Evolutionary conservation across 2,797 vertebrate species (phyloP), one percentile per base, ranked within the genome.

Genomic region (Leptodactylus fallax): DNA sequence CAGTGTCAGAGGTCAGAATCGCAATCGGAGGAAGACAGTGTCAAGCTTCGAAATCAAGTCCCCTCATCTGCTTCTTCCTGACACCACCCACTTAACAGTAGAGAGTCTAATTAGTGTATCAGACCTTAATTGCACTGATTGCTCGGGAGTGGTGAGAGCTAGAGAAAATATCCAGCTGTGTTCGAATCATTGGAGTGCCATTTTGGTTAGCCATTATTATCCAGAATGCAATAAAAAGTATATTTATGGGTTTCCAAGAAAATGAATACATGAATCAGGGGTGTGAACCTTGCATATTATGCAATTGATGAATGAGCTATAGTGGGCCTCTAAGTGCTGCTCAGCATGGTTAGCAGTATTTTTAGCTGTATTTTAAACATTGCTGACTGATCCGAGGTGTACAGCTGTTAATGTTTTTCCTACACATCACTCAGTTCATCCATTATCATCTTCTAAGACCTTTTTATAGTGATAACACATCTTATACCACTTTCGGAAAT

Each of bases 291-390:
- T 74, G 71, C 3, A 23, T 51, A 2, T 4, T 19, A 6, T 58
- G 53, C 19, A 60, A 19, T 58, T 79, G 78, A 27, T 60, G 53
- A 27, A 56, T 36, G 23, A 6, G 78, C 78, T 56, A 12, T 36
- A 79, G n/a, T 23, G 16, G 16, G 76, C 21, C 76, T 79, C 77
- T 58, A 79, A 79, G 49, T 79, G 56, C 78, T 17, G 78, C 78
- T 19, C 56, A 45, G 56, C 77, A 58, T 55, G 53, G 71, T 49
- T 74, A 51, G 71, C 71, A 51, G 19, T 49, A 74, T 74, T 51
- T 74, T n/a, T 74, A 74, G 19, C 71, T 74, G 71, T n/a, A n/a
- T 47, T 10, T 72, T 17, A 47, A 17, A 12, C 71, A 49, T 77
- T 53, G 74, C 74, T 77, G 74, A 77, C 74, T 23, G 11, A 53